These are phyloP conservation scores for Cremastinae sp. DNA, from an alignment of 2,888 invertebrate genomes.

Conservation along the genomic window DNA sequence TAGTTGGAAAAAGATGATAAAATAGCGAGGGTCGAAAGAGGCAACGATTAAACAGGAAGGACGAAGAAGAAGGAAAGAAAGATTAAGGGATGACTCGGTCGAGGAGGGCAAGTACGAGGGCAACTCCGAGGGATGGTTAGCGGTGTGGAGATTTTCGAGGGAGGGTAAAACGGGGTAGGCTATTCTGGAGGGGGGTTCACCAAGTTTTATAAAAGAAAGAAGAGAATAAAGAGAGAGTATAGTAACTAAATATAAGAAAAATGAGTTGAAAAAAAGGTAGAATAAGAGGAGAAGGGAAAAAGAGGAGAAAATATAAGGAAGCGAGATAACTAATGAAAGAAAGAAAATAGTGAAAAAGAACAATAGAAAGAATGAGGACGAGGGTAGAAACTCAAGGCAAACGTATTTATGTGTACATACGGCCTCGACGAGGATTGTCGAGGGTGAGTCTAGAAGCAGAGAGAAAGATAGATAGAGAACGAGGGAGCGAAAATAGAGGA, in stretches of 20 bases:
- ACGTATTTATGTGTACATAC: slow-evolving; percentile 28
- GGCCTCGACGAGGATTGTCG: slow-evolving; percentile 47
- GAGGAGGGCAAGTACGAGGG: neutral
- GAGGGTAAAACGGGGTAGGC: neutral
- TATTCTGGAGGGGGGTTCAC: neutral
- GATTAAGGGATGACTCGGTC: too few relatives aligned
- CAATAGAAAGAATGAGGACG: slow-evolving; percentile 44
- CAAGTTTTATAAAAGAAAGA: neutral
- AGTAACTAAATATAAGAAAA: neutral
- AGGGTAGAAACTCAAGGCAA: slow-evolving; percentile 57
- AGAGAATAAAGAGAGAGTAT: neutral
- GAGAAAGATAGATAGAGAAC: slow-evolving; percentile 73
- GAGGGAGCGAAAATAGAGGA: slow-evolving; percentile 11
- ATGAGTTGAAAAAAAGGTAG: neutral
- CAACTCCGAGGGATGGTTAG: too few relatives aligned
- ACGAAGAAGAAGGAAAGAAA: too few relatives aligned
- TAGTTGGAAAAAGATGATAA: too few relatives aligned
- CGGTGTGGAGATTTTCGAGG: too few relatives aligned
- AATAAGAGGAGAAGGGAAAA: neutral
- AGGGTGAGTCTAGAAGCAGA: slow-evolving; percentile 49
- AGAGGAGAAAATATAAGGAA: neutral
- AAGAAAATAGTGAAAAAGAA: neutral
- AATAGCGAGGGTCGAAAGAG: neutral
- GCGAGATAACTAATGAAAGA: slow-evolving; percentile 1
- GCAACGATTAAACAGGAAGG: neutral